Conservation (phyloP, 2,888 invertebrate genomes). For the Drosophila robusta region DNA sequence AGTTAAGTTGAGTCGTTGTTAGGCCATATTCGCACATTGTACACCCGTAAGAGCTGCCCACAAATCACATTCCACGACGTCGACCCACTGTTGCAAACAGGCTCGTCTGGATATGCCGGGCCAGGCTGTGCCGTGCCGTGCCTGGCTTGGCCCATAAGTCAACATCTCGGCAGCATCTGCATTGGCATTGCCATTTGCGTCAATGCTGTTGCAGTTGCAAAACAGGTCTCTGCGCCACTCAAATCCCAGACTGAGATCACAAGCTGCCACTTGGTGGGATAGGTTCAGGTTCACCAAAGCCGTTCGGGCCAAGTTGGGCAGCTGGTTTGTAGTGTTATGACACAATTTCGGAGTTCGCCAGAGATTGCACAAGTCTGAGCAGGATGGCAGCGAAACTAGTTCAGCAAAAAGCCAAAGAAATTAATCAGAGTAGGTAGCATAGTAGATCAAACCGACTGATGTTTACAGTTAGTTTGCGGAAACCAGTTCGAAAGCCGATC, state of each 20-base stretch:
- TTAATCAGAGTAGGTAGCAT: constrained; percentile 27
- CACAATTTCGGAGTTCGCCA: constrained; percentile 62
- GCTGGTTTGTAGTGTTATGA: constrained; percentile 73
- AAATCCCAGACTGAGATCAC: constrained; percentile 34
- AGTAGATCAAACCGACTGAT: constrained; percentile 24
- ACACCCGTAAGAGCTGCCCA: constrained; percentile 27
- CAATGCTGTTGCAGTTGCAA: constrained; percentile 26
- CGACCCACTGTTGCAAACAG: constrained; percentile 72
- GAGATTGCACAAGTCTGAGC: constrained; percentile 32
- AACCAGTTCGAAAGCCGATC: constrained; percentile 25
- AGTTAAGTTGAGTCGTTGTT: constrained; percentile 42
- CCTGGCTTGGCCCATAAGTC: constrained; percentile 61
- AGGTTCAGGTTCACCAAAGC: constrained; percentile 72
- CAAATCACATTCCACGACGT: constrained; percentile 70
- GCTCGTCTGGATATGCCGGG: constrained; percentile 64
- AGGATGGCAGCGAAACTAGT: constrained; percentile 38
- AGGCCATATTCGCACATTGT: constrained; percentile 58
- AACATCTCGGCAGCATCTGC: constrained; percentile 55
- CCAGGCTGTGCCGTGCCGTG: constrained; percentile 3
- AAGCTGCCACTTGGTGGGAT: constrained; percentile 59
- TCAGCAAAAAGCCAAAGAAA: constrained; percentile 40
- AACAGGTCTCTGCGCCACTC: constrained; percentile 57
- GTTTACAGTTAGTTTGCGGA: constrained; percentile 28
- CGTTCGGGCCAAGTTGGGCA: constrained; percentile 53
- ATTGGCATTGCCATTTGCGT: constrained; percentile 32